Evolutionary conservation across 2,113 vertebrate genomes (phyloP), one percentile per base, ranked within the genome.

Genomic region (Dermatemys mawii): DNA sequence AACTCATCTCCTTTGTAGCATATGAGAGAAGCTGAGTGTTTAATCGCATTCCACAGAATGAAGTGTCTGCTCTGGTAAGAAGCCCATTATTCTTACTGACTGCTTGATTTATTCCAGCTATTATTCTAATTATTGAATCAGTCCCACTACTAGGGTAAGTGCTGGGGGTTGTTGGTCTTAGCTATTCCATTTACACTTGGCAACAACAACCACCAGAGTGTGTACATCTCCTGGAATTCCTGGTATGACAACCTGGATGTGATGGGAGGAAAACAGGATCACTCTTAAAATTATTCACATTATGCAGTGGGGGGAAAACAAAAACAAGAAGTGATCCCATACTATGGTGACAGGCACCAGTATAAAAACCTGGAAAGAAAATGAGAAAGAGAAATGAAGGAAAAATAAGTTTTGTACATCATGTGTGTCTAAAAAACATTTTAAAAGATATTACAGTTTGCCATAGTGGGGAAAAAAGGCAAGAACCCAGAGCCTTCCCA

Each of bases 121-220:
- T 95, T 96, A 97, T 84, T 81, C 92, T 95, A 96, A 97, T 97
- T 97, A 97, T 97, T 95, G 95, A 92, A 95, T 63, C 91, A 3
- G 54, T 86, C 94, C 90, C 57, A 92, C 95, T 93, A 93, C 94
- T 84, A 89, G 1, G 85, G n/a, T 82, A 90, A 91, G 92, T 44
- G 2, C 81, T 78, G 92, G 2, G 3, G 50, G 54, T 70, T 10
- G 41, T 27, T 44, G 1, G 27, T 38, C 63, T 86, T 76, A n/a
- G n/a, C 92, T 14, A 54, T 35, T 53, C 5, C 0, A 54, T 73
- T 60, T 3, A 67, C 6, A 1, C 27, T 85, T 38, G 67, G 60
- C 81, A 54, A 14, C 38, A 17, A 1, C 11, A 12, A 84, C 8
- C 4, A 26, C 0, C 19, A 16, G 44, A 1, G 13, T 9, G 22